phyloP scores from a whole-genome alignment of 2,797 vertebrate species.

The Eidolon dupreanum region DNA sequence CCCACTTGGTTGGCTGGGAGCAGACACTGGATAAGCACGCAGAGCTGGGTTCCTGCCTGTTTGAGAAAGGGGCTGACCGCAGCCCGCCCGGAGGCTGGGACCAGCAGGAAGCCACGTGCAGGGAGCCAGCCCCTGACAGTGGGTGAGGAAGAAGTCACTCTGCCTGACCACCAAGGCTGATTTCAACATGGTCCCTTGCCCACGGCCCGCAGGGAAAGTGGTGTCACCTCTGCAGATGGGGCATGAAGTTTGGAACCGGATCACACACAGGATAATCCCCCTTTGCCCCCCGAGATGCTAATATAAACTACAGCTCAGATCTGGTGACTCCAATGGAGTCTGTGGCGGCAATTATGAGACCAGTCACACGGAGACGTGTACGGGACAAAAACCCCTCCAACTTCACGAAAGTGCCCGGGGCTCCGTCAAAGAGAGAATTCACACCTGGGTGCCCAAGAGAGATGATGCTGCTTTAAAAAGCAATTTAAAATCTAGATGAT shows the following conservation, averaged over 20 bases:
- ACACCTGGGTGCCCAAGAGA: neutral
- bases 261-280: neutral
- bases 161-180: neutral
- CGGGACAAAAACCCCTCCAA: neutral
- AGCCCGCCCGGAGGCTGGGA: neutral
- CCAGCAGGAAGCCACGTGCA: neutral
- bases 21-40: too few relatives aligned
- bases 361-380: neutral
- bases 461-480: neutral
- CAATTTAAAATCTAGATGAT: neutral
- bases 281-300: neutral
- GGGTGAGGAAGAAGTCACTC: fast-evolving
- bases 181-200: neutral
- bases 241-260: neutral
- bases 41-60: neutral
- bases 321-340: neutral
- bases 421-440: neutral
- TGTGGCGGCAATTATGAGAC: neutral
- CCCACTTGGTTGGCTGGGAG: neutral
- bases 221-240: neutral
- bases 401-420: neutral
- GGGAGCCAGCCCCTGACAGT: neutral
- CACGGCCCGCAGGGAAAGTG: neutral
- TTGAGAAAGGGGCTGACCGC: neutral
- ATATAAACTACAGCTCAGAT: neutral